Conservation (phyloP, 1,140 invertebrate species). For the Orchestia grillus region DNA sequence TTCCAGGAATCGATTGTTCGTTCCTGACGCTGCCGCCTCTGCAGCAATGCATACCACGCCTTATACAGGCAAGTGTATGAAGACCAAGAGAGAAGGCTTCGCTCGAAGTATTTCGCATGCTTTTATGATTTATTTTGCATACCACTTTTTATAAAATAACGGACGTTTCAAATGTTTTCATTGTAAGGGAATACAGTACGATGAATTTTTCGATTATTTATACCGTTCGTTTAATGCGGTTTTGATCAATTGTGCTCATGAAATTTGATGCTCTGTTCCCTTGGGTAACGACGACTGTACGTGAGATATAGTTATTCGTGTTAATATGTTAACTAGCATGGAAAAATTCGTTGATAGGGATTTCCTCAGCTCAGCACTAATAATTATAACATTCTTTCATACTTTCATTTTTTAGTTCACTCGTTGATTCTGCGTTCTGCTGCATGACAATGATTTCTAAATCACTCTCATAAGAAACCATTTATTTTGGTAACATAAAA, state of each 20-base stretch:
- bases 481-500: neutral
- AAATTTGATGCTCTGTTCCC: too few species aligned
- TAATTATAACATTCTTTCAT: neutral
- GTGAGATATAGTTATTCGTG: too few species aligned
- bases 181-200: neutral
- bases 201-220: neutral
- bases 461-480: neutral
- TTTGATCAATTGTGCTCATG: too few species aligned
- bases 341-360: too few species aligned
- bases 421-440: neutral
- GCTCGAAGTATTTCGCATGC: neutral
- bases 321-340: too few species aligned
- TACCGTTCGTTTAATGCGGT: too few species aligned
- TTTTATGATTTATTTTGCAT: neutral
- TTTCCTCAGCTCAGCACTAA: neutral
- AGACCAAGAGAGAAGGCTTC: neutral
- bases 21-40: neutral
- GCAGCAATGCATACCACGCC: neutral
- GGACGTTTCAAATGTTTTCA: neutral
- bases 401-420: neutral
- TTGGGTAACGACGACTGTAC: too few species aligned
- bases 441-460: neutral
- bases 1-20: neutral
- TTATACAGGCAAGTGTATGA: neutral
- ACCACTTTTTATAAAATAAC: neutral